Percentiles rank a stretch among this genome's conserved stretches.
Evolutionary conservation across 2,113 vertebrate genomes (phyloP).

Genomic region (Pandion haliaetus): DNA sequence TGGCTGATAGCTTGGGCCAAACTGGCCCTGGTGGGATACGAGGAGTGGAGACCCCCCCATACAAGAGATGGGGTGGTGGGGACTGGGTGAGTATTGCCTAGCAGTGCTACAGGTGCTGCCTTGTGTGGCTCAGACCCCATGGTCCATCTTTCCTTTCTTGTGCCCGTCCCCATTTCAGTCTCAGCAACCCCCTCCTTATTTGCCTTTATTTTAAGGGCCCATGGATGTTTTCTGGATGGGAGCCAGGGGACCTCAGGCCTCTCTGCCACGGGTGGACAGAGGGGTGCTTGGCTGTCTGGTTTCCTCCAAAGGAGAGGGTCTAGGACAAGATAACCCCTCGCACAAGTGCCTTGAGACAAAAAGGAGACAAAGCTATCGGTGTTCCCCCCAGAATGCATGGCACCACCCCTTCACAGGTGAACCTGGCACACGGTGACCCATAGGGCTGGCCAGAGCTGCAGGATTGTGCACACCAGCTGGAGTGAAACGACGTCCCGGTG

Average conservation of each 20-base stretch:
- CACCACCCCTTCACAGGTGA: neutral
- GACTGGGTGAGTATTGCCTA: neutral
- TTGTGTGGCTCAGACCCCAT: fast-evolving
- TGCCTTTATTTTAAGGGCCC: neutral
- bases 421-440: fast-evolving
- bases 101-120: neutral
- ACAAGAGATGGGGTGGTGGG: fast-evolving
- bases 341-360: neutral
- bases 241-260: neutral
- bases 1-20: neutral
- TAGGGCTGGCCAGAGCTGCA: neutral
- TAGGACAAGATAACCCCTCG: neutral
- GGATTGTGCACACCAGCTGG: neutral
- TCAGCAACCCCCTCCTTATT: neutral
- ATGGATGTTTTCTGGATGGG: neutral
- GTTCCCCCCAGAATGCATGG: fast-evolving
- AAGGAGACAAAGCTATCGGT: fast-evolving
- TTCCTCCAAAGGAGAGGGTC: neutral
- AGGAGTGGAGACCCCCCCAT: neutral
- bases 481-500: neutral
- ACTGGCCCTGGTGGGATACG: too few relatives aligned
- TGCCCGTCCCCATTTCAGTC: fast-evolving
- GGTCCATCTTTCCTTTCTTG: neutral
- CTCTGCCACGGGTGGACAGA: fast-evolving
- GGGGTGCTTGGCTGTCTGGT: fast-evolving